Base-by-base conservation (phyloP, 2,888 invertebrate genomes). In the Protophormia terraenovae region DNA sequence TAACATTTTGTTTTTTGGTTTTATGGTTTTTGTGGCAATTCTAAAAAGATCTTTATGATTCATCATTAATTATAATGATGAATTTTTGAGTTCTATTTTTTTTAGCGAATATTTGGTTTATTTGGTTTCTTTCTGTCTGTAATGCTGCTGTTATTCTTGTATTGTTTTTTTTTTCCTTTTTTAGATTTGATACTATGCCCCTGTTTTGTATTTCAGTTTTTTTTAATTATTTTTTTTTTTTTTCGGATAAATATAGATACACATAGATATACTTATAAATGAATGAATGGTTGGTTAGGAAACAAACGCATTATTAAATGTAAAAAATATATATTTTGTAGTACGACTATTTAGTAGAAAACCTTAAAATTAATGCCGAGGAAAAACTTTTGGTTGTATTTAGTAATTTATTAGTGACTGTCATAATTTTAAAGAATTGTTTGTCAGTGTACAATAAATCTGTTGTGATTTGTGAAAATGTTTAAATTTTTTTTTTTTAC, bases 61-160 rank as follows among this genome's bases (percentile, higher is more conserved):
- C 62, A 78, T 62, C 78, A 73, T 78, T 83, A 78, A 83, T 78
- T 83, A 77, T 64, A 55, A 77, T 77, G 69, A 69, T 73, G 73
- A 71, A 64, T 72, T 79, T 45, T 72, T n/a, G 53, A 35, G 45
- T 76, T 47, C 12, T 47, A 47, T 73, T 73, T 47, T 16, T 35
- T 53, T 19, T 22, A 12, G 8, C 12, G 12, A 12, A 35, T 41
- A 5, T n/a, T 41, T 12, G 41, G 6, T 41, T 41, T 41, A n/a
- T n/a, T 41, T n/a, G 2, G 8, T 19, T 8, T 22, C 22, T 10
- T 10, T 50, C 0, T 22, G 3, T 50, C 3, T 50, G n/a, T 50
- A n/a, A 19, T 22, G n/a, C 8, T 22, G 12, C 50, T 50, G 22
- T 22, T 22, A 22, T 1, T 22, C 12, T 22, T 22, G 8, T 19